Percentiles rank a stretch among this genome's conserved stretches.
Evolutionary conservation across 2,888 invertebrate genomes (phyloP).

Genomic region (Thecocarcelia acutangulata): DNA sequence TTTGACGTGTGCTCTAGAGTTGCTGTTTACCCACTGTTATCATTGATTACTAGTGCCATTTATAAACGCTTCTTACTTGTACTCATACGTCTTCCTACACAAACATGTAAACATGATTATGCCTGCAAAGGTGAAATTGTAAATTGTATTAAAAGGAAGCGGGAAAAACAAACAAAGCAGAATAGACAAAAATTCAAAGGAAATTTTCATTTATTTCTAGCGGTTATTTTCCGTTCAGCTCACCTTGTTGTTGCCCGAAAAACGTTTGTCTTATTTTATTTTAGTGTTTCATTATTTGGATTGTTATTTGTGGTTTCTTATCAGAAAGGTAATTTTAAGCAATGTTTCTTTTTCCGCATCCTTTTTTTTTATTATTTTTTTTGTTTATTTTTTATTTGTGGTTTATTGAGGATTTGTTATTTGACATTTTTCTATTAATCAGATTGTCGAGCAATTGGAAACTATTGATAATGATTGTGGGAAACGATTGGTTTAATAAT

Average conservation of each 20-base stretch:
- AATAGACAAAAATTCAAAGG: conserved; percentile 2
- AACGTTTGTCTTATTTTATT: not conserved
- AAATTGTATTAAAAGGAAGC: conserved; percentile 11
- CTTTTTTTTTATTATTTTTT: not conserved
- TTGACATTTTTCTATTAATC: conserved; percentile 48
- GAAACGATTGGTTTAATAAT: conserved; percentile 51
- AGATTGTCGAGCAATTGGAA: conserved; percentile 46
- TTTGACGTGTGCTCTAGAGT: conserved; percentile 55
- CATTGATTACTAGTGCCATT: conserved; percentile 58
- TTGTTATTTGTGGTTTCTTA: conserved; percentile 58
- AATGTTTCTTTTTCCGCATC: conserved; percentile 12
- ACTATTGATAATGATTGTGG: conserved; percentile 49
- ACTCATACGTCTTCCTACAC: not conserved
- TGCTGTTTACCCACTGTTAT: conserved; percentile 62
- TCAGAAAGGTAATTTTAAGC: conserved; percentile 54
- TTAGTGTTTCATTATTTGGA: conserved; percentile 17
- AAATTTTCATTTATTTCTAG: conserved; percentile 52
- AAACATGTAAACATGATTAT: not conserved
- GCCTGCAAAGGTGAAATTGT: not conserved
- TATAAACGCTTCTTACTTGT: conserved; percentile 1
- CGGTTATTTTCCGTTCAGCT: conserved; percentile 50
- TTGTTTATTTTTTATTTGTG: not conserved
- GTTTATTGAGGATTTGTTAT: not conserved
- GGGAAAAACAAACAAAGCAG: conserved; percentile 10
- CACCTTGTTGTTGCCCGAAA: not conserved